Evolutionary conservation across 1,140 invertebrate species (phyloP), one percentile per base, ranked within the genome.

Genomic region (Tribolium castaneum): DNA sequence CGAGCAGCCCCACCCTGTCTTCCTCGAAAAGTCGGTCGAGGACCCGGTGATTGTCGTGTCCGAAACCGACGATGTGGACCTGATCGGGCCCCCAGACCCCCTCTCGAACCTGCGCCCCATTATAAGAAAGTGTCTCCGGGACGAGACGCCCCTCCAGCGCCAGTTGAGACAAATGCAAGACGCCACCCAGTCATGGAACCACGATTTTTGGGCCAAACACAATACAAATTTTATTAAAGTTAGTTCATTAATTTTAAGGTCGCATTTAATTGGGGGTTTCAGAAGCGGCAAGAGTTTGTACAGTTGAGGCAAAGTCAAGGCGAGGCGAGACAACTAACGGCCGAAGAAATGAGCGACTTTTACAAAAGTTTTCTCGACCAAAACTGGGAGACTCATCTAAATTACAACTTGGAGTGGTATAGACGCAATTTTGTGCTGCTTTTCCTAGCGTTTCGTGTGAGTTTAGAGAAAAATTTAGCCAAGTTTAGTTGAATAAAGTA

Each of bases 301-400:
- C 90, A 89, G 70, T 86, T 87, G 82, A 88, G 88, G 83, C 85
- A 86, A 88, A 89, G 82, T 39, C 77, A 49, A 62, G 85, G 74
- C 54, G 81, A 79, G 51, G 72, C 84, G 85, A 87, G 86, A 83
- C 84, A 90, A 16, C 80, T 94, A 3, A 90, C 91, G 13, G 90
- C 94, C 0, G 94, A 96, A 86, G 92, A 96, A 87, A 94, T 96
- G 92, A 95, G 94, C 81, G 90, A 92, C 14, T 96, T 96, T 87
- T 96, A 96, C 83, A 95, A 94, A 88, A 83, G 90, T 51, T 96
- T 96, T 85, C 86, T 95, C 45, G 93, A 95, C 83, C 92, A 93
- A 84, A 93, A 95, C 83, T 93, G 92, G 92, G 90, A 89, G 81
- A 87, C 86, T 1, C 94, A 95, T 84, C 82, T 93, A 0, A 86